Evolutionary conservation across 2,888 invertebrate species (phyloP), one percentile per base, ranked within the genome.

Genomic region (Cerastoderma edule): DNA sequence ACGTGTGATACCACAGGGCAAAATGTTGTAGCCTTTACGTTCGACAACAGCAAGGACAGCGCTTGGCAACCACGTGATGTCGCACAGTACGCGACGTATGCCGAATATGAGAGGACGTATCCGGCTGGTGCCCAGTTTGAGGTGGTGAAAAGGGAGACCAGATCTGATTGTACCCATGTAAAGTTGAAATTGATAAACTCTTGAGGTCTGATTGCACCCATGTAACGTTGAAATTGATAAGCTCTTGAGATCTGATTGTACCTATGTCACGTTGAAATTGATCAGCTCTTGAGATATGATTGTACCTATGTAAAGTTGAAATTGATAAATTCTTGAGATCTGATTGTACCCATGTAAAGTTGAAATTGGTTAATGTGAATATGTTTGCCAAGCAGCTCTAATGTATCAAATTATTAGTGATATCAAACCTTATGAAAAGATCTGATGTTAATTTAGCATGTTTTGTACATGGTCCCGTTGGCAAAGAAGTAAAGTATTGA

Each of bases 21-120:
- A 0, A 28, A 54, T 33, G 30, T 32, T 4, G 65, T 80, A 0
- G 46, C 75, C 2, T 82, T 84, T 54, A 68, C 53, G 0, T 78
- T 84, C 27, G 72, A 80, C 32, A 84, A 84, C 64, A 67, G 56
- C 2, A 46, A 48, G 16, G 16, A 30, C 2, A 68, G 56, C 33
- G 53, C 46, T 1, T 80, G 82, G 78, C 72, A 75, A 46, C 84
- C 80, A 8, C 53, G 80, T 50, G 65, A 84, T 56, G 80, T 84
- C 22, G 74, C 75, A 27, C 27, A 48, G 10, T 80, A 74, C 35
- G 81, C 84, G 0, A 44, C 50, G 28, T 80, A 74, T 27, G 53
- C 48, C 39, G 82, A 84, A 39, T 60, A 67, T 1, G 84, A 84
- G 50, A 78, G 84, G 33, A 70, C 78, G 6, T 84, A 84, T 63